These are phyloP conservation scores for Baryphthengus martii DNA, from an alignment of 2,113 vertebrate species.

Conservation along the genomic window DNA sequence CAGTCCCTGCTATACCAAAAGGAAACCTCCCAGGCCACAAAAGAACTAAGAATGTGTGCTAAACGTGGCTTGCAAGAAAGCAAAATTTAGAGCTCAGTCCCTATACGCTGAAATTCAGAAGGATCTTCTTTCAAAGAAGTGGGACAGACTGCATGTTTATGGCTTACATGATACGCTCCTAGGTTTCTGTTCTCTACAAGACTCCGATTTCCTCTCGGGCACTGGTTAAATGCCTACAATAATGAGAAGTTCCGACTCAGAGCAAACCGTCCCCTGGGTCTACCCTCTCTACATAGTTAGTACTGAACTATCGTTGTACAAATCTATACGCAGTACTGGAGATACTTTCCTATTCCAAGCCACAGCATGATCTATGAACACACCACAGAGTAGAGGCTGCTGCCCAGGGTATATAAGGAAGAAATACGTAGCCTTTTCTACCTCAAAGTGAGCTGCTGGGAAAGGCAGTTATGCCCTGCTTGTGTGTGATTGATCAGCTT, in stretches of 20 bases:
- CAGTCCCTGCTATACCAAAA: neutral
- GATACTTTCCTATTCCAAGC: constrained; percentile 2
- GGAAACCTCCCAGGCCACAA: neutral
- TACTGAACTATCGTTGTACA: neutral
- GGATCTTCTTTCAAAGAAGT: constrained; percentile 13
- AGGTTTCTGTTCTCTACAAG: neutral
- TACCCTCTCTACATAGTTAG: neutral
- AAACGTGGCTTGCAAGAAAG: constrained; percentile 21
- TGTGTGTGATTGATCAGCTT: constrained; percentile 59
- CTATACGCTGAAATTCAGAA: neutral
- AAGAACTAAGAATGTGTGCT: neutral
- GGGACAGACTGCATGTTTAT: neutral
- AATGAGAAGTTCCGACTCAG: neutral
- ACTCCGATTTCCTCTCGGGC: constrained; percentile 10
- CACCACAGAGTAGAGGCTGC: neutral
- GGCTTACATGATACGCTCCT: neutral
- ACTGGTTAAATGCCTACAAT: constrained; percentile 11
- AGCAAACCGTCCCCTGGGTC: neutral
- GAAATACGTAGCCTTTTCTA: constrained; percentile 30
- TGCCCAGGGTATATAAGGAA: constrained; percentile 13
- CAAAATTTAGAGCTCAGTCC: neutral
- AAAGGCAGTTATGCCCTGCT: constrained; percentile 50
- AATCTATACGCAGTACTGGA: neutral
- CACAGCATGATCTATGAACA: constrained; percentile 36
- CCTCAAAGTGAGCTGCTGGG: constrained; percentile 54